Base-by-base conservation (phyloP, 2,797 vertebrate species). In the Moxostoma hubbsi region DNA sequence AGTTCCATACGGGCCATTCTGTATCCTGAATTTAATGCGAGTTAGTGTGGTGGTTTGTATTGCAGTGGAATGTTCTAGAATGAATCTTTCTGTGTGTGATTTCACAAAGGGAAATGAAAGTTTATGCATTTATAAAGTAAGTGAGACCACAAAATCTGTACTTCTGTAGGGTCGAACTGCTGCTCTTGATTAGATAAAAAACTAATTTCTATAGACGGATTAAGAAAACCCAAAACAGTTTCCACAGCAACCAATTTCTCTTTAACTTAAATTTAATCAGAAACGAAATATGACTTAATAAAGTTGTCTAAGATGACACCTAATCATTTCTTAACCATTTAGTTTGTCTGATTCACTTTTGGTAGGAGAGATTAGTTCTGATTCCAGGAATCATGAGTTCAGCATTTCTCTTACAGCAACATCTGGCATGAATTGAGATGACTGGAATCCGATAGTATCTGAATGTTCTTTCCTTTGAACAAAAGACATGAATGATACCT, bases 381-480 rank as follows among this genome's bases (percentile, higher is more conserved):
- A 4, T 59, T 59, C 57, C 18, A 62, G 73, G 53, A 12, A 66
- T 57, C 46, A 61, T 16, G 47, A 66, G 47, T 69, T 24, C 46
- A 76, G 65, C 6, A 11, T 75, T 75, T 75, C 46, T 67, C 9
- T 9, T 68, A 77, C 47, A 68, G 18, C 24, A 68, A 69, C 36
- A 47, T 43, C 18, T 36, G 36, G 36, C 36, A 36, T 36, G 36
- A 4, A 36, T 7, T 77, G 75, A 77, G 75, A 77, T 53, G 75
- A 47, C 75, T 43, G 7, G 45, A 72, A 72, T 55, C 55, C 45
- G 24, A 61, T 36, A 58, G 64, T 76, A 24, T 67, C 15, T 53
- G 36, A 36, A 36, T 36, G 47, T 61, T 18, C 10, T 49, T 46
- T 43, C n/a, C 53, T 24, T n/a, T 73, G 36, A 36, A 36, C 36